Evolutionary conservation across 2,113 vertebrate genomes (phyloP).

Genomic region (Bubo scandiacus): DNA sequence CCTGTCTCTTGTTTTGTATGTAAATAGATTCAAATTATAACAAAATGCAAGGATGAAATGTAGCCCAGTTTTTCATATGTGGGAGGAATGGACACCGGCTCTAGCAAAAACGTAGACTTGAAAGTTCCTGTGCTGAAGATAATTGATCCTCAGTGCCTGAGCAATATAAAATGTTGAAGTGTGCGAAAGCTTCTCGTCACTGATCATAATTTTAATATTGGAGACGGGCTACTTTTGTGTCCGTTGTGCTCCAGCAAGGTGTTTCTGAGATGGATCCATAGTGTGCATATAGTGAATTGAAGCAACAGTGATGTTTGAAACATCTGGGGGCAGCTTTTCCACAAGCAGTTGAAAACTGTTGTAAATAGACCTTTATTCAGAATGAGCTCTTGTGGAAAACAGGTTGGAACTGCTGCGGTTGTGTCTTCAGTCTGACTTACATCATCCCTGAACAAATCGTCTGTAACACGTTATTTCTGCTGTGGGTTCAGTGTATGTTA

Average conservation of each 20-base stretch:
- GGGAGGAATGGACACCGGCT: not conserved
- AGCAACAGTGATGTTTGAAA: slow-evolving; percentile 23
- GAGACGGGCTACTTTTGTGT: not conserved
- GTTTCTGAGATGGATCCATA: slow-evolving; percentile 3
- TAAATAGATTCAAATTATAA: slow-evolving; percentile 43
- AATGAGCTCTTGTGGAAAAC: not conserved
- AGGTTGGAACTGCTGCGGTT: not conserved
- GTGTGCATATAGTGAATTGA: not conserved
- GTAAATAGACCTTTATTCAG: not conserved
- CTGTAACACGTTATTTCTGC: not conserved
- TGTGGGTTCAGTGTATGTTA: not conserved
- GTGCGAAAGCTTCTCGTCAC: not conserved
- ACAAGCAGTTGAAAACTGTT: slow-evolving; percentile 30
- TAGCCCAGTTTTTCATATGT: not conserved
- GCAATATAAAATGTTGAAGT: slow-evolving; percentile 33
- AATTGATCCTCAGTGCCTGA: slow-evolving; percentile 38
- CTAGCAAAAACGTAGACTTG: not conserved
- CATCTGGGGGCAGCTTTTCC: slow-evolving; percentile 36
- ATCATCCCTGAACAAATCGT: not conserved
- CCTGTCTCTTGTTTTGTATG: slow-evolving; percentile 58
- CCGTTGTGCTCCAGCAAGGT: not conserved
- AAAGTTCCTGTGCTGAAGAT: not conserved
- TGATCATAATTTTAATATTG: not conserved
- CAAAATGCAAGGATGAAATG: slow-evolving; percentile 2
- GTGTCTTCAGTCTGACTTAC: not conserved